Evolutionary conservation across 2,888 invertebrate genomes (phyloP).

Genomic region (Amorpha juglandis): DNA sequence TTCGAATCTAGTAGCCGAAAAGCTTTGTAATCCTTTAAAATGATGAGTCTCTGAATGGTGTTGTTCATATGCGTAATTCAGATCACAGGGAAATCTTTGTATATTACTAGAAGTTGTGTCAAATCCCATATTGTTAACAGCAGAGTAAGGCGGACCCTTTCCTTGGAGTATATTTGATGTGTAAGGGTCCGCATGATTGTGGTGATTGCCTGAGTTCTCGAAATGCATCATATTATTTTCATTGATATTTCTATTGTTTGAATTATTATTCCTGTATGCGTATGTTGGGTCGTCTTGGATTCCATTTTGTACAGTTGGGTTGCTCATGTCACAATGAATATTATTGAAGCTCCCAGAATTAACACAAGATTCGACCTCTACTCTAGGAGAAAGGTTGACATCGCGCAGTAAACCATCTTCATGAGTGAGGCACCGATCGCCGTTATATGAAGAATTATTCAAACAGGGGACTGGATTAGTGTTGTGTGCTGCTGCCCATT

Average conservation of each 20-base stretch:
- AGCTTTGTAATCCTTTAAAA: conserved; percentile 75
- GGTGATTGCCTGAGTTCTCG: conserved; percentile 72
- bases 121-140: conserved; percentile 61
- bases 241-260: conserved; percentile 73
- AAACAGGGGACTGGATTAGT: conserved; percentile 60
- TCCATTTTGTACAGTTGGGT: conserved; percentile 45
- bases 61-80: conserved; percentile 74
- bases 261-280: conserved; percentile 69
- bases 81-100: conserved; percentile 76
- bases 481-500: conserved; percentile 76
- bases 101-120: conserved; percentile 64
- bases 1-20: conserved; percentile 78
- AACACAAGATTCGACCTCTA: conserved; percentile 86
- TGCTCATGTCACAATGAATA: conserved; percentile 86
- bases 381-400: conserved; percentile 80
- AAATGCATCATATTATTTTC: conserved; percentile 67
- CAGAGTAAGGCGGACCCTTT: conserved; percentile 70
- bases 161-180: conserved; percentile 73
- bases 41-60: conserved; percentile 60
- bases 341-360: conserved; percentile 87
- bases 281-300: conserved; percentile 56
- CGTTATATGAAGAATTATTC: conserved; percentile 67
- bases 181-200: conserved; percentile 73
- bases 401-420: conserved; percentile 80
- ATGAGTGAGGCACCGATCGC: conserved; percentile 64